Conservation (phyloP, 1,140 invertebrate genomes). For the Plutomurus gul region DNA sequence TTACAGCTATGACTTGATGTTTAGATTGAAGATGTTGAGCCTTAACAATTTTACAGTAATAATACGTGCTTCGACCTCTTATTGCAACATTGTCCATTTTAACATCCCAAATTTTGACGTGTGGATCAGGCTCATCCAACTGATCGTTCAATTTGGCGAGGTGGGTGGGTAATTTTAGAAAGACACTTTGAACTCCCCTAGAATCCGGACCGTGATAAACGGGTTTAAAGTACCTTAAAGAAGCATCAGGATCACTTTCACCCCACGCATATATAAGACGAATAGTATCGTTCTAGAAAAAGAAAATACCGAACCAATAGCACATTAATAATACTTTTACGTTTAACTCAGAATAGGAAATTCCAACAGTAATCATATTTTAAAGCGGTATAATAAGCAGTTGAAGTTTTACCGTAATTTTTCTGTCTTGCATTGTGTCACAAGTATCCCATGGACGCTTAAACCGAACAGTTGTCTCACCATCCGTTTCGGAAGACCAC, state of each 20-base stretch:
- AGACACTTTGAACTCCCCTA: slow-evolving; percentile 69
- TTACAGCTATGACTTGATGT: slow-evolving; percentile 78
- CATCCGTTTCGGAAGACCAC: slow-evolving; percentile 72
- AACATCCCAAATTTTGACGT: slow-evolving; percentile 69
- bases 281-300: slow-evolving; percentile 71
- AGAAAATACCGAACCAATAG: neutral
- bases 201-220: slow-evolving; percentile 64
- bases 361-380: slow-evolving; percentile 8
- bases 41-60: slow-evolving; percentile 76
- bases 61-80: slow-evolving; percentile 1
- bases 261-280: slow-evolving; percentile 76
- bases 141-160: neutral
- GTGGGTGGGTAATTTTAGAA: slow-evolving; percentile 38
- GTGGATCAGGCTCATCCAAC: neutral
- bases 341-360: neutral
- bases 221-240: slow-evolving; percentile 67
- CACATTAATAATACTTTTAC: neutral
- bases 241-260: slow-evolving; percentile 65
- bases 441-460: slow-evolving; percentile 76
- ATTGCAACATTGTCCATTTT: slow-evolving; percentile 68
- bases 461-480: slow-evolving; percentile 76
- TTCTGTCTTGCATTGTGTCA: slow-evolving; percentile 72
- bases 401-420: slow-evolving; percentile 53
- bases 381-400: slow-evolving; percentile 44
- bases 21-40: slow-evolving; percentile 69